A percentile compares a stretch with the other conserved stretches of the same genome.
Conservation (phyloP, 2,888 invertebrate species). For the Plebejus melissa region DNA sequence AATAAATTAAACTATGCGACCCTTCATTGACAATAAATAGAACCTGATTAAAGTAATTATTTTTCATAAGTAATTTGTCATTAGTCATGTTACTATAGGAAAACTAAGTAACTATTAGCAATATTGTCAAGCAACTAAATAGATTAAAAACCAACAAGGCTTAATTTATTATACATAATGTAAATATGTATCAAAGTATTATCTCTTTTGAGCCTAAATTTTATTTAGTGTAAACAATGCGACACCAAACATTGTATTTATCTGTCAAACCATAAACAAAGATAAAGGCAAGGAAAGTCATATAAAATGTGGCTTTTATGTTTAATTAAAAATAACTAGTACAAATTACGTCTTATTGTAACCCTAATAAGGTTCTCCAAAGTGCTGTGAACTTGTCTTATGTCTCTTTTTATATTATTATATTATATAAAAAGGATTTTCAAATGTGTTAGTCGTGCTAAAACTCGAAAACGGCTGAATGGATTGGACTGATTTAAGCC, state of each 20-base stretch:
- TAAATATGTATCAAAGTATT: not conserved
- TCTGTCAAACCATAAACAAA: not conserved
- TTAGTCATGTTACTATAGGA: too few relatives aligned
- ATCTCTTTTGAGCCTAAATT: not conserved
- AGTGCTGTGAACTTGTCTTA: not conserved
- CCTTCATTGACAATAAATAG: too few relatives aligned
- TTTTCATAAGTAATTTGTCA: too few relatives aligned
- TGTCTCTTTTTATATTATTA: too few relatives aligned
- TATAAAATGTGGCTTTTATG: not conserved
- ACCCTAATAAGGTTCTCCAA: not conserved
- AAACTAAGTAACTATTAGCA: too few relatives aligned
- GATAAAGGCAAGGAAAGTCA: not conserved
- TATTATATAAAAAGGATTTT: too few relatives aligned
- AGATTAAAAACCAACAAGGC: too few relatives aligned
- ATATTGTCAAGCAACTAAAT: not conserved
- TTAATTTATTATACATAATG: not conserved
- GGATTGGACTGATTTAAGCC: too few relatives aligned
- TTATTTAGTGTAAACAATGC: not conserved
- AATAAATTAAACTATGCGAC: too few relatives aligned
- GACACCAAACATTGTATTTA: not conserved
- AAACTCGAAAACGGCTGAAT: too few relatives aligned
- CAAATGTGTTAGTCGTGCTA: too few relatives aligned
- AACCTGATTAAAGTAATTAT: too few relatives aligned
- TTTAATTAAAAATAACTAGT: not conserved
- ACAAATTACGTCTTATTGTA: not conserved